A percentile compares a stretch with the other conserved stretches of the same genome.
Evolutionary conservation across 1,140 invertebrate genomes (phyloP).

Genomic region (Arctopsyche grandis): DNA sequence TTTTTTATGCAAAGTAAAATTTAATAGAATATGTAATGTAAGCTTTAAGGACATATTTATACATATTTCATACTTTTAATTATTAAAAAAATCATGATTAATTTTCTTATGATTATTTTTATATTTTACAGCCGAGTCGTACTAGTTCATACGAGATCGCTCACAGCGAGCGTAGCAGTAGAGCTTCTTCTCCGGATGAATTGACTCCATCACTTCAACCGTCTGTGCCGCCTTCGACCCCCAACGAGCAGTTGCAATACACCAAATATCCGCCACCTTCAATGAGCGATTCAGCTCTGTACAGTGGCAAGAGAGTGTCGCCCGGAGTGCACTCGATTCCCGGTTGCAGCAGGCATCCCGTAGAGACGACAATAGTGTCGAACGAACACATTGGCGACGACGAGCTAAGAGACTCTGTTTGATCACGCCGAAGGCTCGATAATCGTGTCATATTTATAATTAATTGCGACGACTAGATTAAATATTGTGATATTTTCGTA

Average conservation of each 20-base stretch:
- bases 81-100: no score
- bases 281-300: slow-evolving; percentile 16
- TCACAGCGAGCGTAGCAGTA: slow-evolving; percentile 66
- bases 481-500: slow-evolving; percentile 44
- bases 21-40: no score
- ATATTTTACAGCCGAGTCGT: slow-evolving; percentile 48
- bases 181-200: slow-evolving; percentile 69
- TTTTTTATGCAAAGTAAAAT: no score
- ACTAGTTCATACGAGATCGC: slow-evolving; percentile 61
- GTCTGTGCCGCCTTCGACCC: slow-evolving; percentile 10
- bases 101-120: background rate
- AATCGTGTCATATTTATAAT: slow-evolving; percentile 31
- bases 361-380: slow-evolving; percentile 48
- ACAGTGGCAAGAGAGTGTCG: slow-evolving; percentile 4
- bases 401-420: slow-evolving; percentile 45
- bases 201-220: slow-evolving; percentile 63
- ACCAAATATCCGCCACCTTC: slow-evolving; percentile 41
- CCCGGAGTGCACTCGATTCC: slow-evolving; percentile 47
- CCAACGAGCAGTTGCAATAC: slow-evolving; percentile 27
- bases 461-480: background rate
- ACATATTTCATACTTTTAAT: no score
- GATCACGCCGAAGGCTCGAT: slow-evolving; percentile 24
- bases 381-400: slow-evolving; percentile 38
- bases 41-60: no score
- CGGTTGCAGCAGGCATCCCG: slow-evolving; percentile 47